Conservation (phyloP, 1,140 invertebrate species). For the Holotrichia oblita region DNA sequence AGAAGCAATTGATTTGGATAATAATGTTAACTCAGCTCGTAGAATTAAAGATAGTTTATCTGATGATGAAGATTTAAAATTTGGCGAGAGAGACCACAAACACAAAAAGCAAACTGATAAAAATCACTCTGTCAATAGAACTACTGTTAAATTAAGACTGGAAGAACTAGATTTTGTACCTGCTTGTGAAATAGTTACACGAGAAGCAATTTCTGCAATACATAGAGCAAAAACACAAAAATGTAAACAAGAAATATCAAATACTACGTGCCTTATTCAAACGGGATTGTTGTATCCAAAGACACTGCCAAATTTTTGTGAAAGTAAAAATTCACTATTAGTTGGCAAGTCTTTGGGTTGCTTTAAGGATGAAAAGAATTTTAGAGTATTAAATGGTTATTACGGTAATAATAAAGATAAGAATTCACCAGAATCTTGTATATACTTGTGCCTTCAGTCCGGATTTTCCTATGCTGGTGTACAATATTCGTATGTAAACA, state of each 20-base stretch:
- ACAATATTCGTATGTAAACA: slow-evolving; percentile 81
- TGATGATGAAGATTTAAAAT: slow-evolving; percentile 57
- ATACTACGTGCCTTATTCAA: slow-evolving; percentile 84
- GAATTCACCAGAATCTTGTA: slow-evolving; percentile 83
- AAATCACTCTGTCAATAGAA: slow-evolving; percentile 53
- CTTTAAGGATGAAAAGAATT: slow-evolving; percentile 84
- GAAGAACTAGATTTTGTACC: slow-evolving; percentile 80
- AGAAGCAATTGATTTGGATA: slow-evolving; percentile 45
- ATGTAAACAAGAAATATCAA: slow-evolving; percentile 88
- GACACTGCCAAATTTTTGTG: slow-evolving; percentile 80
- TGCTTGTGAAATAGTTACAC: slow-evolving; percentile 77
- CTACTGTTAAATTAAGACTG: slow-evolving; percentile 63
- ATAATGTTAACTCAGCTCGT: slow-evolving; percentile 49
- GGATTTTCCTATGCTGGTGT: slow-evolving; percentile 92
- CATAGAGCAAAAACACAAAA: slow-evolving; percentile 84
- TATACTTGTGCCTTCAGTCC: slow-evolving; percentile 87
- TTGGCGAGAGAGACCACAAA: slow-evolving; percentile 55
- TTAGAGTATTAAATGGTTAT: slow-evolving; percentile 79
- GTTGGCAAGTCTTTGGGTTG: slow-evolving; percentile 82
- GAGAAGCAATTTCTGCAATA: slow-evolving; percentile 90
- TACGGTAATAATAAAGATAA: slow-evolving; percentile 79
- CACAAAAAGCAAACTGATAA: slow-evolving; percentile 55
- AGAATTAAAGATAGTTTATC: slow-evolving; percentile 44
- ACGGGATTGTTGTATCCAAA: slow-evolving; percentile 79
- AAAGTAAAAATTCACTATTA: slow-evolving; percentile 65